Base-by-base conservation (phyloP, 1,140 invertebrate genomes). In the Leptinotarsa undecemlineata region DNA sequence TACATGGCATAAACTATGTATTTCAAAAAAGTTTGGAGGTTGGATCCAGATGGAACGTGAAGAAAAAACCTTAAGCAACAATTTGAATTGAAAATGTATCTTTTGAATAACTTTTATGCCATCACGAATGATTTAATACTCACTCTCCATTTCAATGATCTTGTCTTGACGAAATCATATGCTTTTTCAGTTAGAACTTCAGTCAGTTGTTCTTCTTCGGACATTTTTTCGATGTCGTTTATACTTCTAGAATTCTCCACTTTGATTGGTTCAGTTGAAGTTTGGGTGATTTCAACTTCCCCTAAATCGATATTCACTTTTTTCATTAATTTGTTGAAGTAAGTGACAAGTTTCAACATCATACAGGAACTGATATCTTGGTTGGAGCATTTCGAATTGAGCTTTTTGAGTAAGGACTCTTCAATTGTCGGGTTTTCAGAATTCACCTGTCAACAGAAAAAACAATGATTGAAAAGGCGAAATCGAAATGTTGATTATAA, bases 271-370 rank as follows among this genome's bases (percentile, higher is more conserved):
- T 81, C 78, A 6, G 80, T 79, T 4, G 77, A 79, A 17, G 80
- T 82, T 83, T 94, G 91, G 8, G 91, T 90, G 66, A 95, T 92
- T 83, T 93, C 91, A 62, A 94, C 86, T 76, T 92, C 92, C 33
- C 94, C 92, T 26, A 90, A 90, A 80, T 93, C 91, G 77, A 94
- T 88, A 64, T 90, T 90, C 0, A 92, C 91, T 74, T 94, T 95
- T 82, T 94, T 92, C 81, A 94, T 85, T 79, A 95, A 88, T 68
- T 90, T 88, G 84, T 95, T 94, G 86, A 94, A 93, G 80, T 94
- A 94, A 1, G 91, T 91, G 4, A 94, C 90, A 73, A 94, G 82
- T 84, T 94, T 94, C 4, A 93, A 85, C 87, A 94, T 93, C 75
- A 93, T 90, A 81, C 93, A 95, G 19, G 93, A 91, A 42, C 91